Conservation (phyloP, 1,140 invertebrate species). For the Apis dorsata region DNA sequence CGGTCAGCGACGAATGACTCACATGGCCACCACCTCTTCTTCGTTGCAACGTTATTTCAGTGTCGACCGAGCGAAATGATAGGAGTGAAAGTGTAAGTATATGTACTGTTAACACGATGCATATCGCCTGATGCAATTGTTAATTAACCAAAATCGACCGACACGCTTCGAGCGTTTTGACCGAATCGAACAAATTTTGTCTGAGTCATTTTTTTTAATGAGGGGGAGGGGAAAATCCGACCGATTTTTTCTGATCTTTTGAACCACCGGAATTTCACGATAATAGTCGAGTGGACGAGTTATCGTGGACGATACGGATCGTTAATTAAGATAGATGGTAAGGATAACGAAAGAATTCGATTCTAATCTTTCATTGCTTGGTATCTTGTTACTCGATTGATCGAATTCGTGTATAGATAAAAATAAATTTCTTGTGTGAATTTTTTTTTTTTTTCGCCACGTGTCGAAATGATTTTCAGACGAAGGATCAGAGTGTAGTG, state of each 20-base stretch:
- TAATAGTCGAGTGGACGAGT: too few species aligned
- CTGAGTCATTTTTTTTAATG: constrained; percentile 11
- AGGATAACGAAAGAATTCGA: too few species aligned
- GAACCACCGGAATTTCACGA: not conserved
- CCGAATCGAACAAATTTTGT: not conserved
- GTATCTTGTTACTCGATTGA: too few species aligned
- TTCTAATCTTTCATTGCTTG: too few species aligned
- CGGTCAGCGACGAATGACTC: not conserved
- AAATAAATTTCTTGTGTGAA: too few species aligned
- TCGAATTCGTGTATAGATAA: too few species aligned
- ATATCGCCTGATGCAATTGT: constrained; percentile 46
- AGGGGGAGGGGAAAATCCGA: not conserved
- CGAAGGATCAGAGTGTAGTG: too few species aligned
- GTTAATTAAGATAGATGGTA: too few species aligned
- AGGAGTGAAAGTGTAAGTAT: constrained; percentile 43
- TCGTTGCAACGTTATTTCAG: constrained; percentile 30
- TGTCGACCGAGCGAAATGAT: constrained; percentile 31
- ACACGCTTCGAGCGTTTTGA: not conserved
- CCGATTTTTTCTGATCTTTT: not conserved
- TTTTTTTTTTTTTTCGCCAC: too few species aligned
- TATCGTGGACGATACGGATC: too few species aligned
- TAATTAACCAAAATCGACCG: constrained; percentile 35
- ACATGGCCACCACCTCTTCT: constrained; percentile 26
- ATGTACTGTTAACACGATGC: constrained; percentile 17
- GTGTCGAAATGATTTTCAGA: too few species aligned